Percentiles rank a stretch among this genome's conserved stretches.
Conservation (phyloP, 1,140 invertebrate species). For the Ephestia elutella region DNA sequence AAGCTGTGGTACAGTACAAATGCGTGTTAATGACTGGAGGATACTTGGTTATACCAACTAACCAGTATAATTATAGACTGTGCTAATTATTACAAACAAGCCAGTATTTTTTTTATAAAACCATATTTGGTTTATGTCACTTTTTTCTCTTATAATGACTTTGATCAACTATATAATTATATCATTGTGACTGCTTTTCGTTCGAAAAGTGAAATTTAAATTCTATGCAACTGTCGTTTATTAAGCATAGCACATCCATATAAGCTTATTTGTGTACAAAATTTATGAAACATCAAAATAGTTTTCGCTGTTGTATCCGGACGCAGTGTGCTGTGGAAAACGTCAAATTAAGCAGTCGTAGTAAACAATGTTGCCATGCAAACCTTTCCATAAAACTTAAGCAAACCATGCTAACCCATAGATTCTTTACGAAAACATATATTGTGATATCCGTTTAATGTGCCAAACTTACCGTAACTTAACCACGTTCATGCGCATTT, state of each 20-base stretch:
- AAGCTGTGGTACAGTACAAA: constrained; percentile 37
- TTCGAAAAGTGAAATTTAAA: not conserved
- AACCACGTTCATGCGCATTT: constrained; percentile 50
- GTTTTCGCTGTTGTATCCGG: constrained; percentile 34
- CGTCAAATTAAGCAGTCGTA: constrained; percentile 20
- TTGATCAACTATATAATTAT: no score
- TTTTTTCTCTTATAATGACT: no score
- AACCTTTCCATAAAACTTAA: constrained; percentile 29
- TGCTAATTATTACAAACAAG: not conserved
- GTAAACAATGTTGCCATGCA: constrained; percentile 29
- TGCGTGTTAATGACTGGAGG: constrained; percentile 54
- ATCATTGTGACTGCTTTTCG: no score
- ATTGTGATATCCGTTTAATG: constrained; percentile 18
- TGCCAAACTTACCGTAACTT: constrained; percentile 47
- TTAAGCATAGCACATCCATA: constrained; percentile 5
- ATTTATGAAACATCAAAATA: constrained; percentile 23
- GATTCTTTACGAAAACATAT: constrained; percentile 14
- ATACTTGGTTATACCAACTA: constrained; percentile 16
- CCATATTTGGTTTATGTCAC: not conserved
- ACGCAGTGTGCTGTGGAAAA: constrained; percentile 60
- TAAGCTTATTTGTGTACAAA: constrained; percentile 19
- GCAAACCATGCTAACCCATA: constrained; percentile 40
- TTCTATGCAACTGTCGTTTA: not conserved
- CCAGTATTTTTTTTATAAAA: not conserved
- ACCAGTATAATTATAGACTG: constrained; percentile 4